Evolutionary conservation across 1,140 invertebrate genomes (phyloP), one percentile per base, ranked within the genome.

Genomic region (Eciton burchellii): DNA sequence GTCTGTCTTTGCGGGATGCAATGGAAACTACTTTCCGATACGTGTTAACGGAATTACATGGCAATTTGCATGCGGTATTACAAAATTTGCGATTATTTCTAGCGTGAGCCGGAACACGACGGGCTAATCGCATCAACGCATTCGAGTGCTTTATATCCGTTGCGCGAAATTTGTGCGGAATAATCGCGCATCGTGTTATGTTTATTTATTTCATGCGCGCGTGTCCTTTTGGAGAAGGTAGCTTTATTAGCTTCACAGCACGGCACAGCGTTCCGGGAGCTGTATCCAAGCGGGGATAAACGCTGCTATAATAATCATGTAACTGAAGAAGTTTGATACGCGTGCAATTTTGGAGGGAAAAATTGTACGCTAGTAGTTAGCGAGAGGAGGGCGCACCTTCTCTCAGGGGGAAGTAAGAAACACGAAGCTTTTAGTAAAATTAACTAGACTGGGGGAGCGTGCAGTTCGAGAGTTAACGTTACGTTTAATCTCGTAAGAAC

Each of bases 61-160:
- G 74, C 74, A 66, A 66, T 68, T 77, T 77, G 41, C 74, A 68
- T 77, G 74, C 26, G 57, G 9, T n/a, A 62, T 62, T 62, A 16
- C 12, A 62, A 62, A 41, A 41, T 41, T 62, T 19, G 41, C 59
- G 57, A 16, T 21, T 60, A 26, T 29, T 29, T 60, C 14, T 12
- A 21, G 6, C 6, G 8, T n/a, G 6, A 62, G 6, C 14, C n/a
- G n/a, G 16, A 41, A 35, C n/a, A 54, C 6, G 52, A 6, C 19
- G 52, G 9, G 19, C 1, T 19, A 21, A 5, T 21, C 3, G 1
- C 52, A 54, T 21, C n/a, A 9, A 4, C 3, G 6, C 0, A 19
- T 21, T 21, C 5, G 1, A 9, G 8, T 35, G 35, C 6, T 35
- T 35, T 3, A 35, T 35, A 6, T 35, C 35, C 6, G 6, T 35